Evolutionary conservation across 2,797 vertebrate species (phyloP).

Genomic region (Chromobotia macracanthus): DNA sequence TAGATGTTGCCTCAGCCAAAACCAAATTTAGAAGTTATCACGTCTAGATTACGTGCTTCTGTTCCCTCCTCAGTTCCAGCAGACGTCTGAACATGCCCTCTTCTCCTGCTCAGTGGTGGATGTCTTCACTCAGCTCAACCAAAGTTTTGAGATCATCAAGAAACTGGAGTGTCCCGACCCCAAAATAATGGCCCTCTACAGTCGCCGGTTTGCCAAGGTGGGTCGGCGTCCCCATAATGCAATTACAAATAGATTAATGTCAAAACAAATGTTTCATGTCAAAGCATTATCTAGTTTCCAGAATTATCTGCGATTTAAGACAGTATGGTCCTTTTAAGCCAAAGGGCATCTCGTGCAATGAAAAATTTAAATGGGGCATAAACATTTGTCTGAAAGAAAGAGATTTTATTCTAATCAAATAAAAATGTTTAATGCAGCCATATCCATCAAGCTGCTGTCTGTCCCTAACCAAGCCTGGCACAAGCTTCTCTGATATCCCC

Average conservation of each 20-base stretch:
- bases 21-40: background rate
- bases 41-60: background rate
- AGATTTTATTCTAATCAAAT: conserved; percentile 53
- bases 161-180: conserved; percentile 97
- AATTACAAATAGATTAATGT: conserved; percentile 12
- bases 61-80: conserved; percentile 85
- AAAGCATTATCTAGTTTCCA: conserved; percentile 17
- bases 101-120: conserved; percentile 99
- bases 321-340: conserved; percentile 23
- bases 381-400: conserved; percentile 37
- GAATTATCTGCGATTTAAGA: conserved; percentile 2
- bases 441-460: conserved; percentile 35
- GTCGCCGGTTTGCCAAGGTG: conserved; percentile 95
- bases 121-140: conserved; percentile 98
- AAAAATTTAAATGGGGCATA: conserved; percentile 13
- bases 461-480: conserved; percentile 1
- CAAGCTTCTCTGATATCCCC: background rate
- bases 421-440: conserved; percentile 42
- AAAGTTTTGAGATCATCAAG: conserved; percentile 98
- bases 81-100: conserved; percentile 95
- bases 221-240: conserved; percentile 17
- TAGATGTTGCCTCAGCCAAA: background rate
- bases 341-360: conserved; percentile 25
- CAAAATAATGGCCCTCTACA: conserved; percentile 90
- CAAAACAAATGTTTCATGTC: conserved; percentile 35